phyloP scores from a whole-genome alignment of 2,888 invertebrate genomes.

The Leptodirus hochenwartii region DNA sequence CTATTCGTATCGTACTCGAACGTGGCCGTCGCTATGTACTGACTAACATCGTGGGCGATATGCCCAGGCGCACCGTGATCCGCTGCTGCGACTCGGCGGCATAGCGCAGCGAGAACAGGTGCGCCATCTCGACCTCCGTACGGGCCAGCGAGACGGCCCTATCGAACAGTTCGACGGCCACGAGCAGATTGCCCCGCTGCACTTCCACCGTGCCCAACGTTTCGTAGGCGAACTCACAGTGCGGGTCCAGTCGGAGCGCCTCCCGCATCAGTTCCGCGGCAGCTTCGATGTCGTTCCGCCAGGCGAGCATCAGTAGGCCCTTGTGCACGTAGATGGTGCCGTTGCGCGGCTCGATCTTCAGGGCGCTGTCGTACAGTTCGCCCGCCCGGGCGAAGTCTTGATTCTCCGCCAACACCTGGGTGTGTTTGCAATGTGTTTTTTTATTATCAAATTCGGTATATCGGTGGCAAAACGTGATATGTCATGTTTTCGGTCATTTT shows the following conservation, averaged over 20 bases:
- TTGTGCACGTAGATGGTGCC: slow-evolving; percentile 76
- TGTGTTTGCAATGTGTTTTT: no score
- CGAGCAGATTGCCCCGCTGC: slow-evolving; percentile 67
- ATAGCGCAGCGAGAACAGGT: slow-evolving; percentile 75
- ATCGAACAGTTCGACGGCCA: slow-evolving; percentile 73
- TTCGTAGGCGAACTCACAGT: slow-evolving; percentile 90
- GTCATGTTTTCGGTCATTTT: no score
- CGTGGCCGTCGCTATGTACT: no score
- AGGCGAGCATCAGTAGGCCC: slow-evolving; percentile 67
- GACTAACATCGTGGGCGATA: no score
- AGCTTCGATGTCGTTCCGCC: slow-evolving; percentile 64
- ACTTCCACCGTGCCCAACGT: slow-evolving; percentile 90
- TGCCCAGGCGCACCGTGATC: slow-evolving; percentile 58
- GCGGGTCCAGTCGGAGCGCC: slow-evolving; percentile 74
- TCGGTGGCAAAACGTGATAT: no score
- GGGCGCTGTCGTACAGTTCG: slow-evolving; percentile 59
- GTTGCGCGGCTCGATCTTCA: slow-evolving; percentile 67
- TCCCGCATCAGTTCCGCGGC: slow-evolving; percentile 60
- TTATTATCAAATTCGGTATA: no score
- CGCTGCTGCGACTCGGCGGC: slow-evolving; percentile 79
- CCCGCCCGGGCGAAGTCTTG: slow-evolving; percentile 72
- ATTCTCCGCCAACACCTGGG: slow-evolving; percentile 66
- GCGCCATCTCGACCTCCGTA: slow-evolving; percentile 76
- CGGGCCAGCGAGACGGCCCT: slow-evolving; percentile 74
- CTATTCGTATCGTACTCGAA: no score